Percentiles rank a stretch among this genome's conserved stretches.
These are phyloP conservation scores for Hylia prasina DNA, from an alignment of 2,113 vertebrate species.

Conservation along the genomic window DNA sequence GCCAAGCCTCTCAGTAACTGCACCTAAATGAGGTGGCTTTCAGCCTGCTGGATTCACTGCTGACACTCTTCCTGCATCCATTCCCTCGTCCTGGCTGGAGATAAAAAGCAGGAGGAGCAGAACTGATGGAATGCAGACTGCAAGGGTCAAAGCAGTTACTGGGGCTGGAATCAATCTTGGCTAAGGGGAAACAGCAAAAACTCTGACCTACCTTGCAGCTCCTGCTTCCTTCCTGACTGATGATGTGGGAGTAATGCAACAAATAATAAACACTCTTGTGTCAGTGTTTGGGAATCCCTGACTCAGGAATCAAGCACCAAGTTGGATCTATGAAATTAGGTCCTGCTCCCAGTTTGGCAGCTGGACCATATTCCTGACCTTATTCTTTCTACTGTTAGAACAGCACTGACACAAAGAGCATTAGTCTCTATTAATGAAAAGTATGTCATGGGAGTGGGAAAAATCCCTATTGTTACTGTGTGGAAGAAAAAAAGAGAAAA, in stretches of 20 bases:
- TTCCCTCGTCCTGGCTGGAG: background rate
- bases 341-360: background rate
- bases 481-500: background rate
- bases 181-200: background rate
- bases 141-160: background rate
- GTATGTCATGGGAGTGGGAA: background rate
- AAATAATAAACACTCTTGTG: background rate
- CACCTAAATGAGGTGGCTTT: background rate
- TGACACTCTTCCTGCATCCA: background rate
- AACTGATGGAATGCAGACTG: background rate
- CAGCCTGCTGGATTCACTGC: background rate
- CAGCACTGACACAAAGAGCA: background rate
- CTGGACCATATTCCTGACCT: background rate
- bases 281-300: background rate
- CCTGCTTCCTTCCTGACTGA: background rate
- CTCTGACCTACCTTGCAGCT: background rate
- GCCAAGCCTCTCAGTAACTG: background rate
- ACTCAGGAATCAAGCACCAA: background rate
- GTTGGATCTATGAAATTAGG: background rate
- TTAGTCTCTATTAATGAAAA: background rate
- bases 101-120: background rate
- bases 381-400: background rate
- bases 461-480: background rate
- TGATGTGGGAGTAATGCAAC: background rate
- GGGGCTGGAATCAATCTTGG: background rate